Evolutionary conservation across 2,797 vertebrate species (phyloP).

Genomic region (Pagetopsis macropterus): DNA sequence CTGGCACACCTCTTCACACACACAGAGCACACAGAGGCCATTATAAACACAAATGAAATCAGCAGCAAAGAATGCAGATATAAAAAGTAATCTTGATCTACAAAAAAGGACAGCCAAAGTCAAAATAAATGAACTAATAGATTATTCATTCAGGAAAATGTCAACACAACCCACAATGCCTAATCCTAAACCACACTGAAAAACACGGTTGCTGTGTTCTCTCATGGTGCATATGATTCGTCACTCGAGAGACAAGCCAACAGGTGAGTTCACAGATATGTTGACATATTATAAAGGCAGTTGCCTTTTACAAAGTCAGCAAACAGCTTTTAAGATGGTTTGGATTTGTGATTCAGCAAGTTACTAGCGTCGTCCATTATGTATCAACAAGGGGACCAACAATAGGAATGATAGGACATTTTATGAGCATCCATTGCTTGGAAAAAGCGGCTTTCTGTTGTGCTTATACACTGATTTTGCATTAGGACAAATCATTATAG

Average conservation of each 20-base stretch:
- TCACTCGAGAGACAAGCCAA: constrained; percentile 2
- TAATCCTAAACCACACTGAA: background rate
- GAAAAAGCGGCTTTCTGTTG: background rate
- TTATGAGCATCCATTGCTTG: background rate
- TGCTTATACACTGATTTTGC: background rate
- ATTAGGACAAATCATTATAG: background rate
- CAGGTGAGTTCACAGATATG: constrained; percentile 13
- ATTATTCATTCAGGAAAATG: background rate
- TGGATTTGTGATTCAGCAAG: background rate
- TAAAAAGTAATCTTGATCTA: constrained; percentile 19
- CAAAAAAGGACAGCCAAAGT: constrained; percentile 4
- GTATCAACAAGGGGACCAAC: background rate
- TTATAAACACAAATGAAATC: constrained; percentile 42
- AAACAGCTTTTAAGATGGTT: background rate
- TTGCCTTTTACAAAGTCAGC: background rate
- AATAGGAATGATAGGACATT: background rate
- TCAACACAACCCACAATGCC: background rate
- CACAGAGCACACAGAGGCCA: constrained; percentile 18
- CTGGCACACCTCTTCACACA: constrained; percentile 28
- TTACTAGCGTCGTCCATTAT: background rate
- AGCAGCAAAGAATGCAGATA: constrained; percentile 21
- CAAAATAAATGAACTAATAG: background rate
- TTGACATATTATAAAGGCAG: background rate
- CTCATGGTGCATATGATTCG: background rate
- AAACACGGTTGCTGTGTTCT: background rate